Conservation (phyloP, 2,113 vertebrate species). For the Gallinago jamesoni region DNA sequence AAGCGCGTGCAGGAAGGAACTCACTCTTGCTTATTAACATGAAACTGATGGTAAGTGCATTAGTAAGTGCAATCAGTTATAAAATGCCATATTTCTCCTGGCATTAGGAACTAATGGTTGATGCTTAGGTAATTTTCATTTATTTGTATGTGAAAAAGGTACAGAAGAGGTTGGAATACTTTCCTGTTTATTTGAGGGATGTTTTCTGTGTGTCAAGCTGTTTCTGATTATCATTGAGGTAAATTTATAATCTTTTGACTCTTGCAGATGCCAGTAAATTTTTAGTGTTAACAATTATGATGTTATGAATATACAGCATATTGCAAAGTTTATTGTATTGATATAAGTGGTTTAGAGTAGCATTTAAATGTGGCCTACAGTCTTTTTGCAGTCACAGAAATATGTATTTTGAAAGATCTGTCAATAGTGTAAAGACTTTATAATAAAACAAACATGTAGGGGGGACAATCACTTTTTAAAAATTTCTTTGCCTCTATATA, state of each 20-base stretch:
- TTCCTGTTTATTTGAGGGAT: background rate
- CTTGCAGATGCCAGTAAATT: background rate
- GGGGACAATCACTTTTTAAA: background rate
- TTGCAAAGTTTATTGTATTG: background rate
- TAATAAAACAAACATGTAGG: background rate
- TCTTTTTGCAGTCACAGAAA: background rate
- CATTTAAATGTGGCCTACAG: background rate
- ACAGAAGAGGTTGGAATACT: background rate
- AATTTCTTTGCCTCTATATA: background rate
- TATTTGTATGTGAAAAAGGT: background rate
- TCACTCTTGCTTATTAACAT: background rate
- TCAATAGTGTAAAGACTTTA: background rate
- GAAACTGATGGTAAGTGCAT: background rate
- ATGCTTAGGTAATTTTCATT: background rate
- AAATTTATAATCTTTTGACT: background rate
- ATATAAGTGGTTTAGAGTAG: background rate
- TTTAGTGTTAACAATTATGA: background rate
- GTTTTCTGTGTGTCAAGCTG: background rate
- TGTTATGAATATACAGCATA: background rate
- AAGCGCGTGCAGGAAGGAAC: fast-evolving
- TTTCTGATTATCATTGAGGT: background rate
- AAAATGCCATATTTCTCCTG: background rate
- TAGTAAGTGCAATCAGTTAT: background rate
- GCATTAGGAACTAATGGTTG: background rate
- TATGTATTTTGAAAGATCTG: background rate